A percentile compares a stretch with the other conserved stretches of the same genome.
Conservation (phyloP, 1,140 invertebrate species). For the Nephotettix cincticeps region DNA sequence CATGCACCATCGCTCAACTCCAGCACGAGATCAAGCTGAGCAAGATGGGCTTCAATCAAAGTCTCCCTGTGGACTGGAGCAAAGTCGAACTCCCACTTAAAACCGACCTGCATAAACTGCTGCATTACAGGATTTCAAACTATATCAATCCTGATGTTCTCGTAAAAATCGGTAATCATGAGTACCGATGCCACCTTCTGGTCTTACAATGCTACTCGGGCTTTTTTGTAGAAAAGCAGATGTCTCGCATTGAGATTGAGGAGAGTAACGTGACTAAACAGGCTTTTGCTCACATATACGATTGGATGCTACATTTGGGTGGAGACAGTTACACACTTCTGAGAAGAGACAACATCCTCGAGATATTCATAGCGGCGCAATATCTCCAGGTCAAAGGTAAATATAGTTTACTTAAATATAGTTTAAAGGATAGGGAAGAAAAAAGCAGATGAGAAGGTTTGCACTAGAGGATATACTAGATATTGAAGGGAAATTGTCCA, state of each 20-base stretch:
- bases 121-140: conserved; percentile 54
- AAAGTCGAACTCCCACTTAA: conserved; percentile 55
- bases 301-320: conserved; percentile 68
- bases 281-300: conserved; percentile 67
- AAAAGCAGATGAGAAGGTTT: no score
- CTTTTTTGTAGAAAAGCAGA: conserved; percentile 52
- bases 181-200: conserved; percentile 59
- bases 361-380: conserved; percentile 65
- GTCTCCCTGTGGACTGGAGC: conserved; percentile 54
- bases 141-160: conserved; percentile 55
- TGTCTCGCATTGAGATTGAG: conserved; percentile 53
- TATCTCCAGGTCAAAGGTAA: conserved; percentile 66
- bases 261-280: conserved; percentile 54
- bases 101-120: conserved; percentile 55
- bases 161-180: conserved; percentile 54
- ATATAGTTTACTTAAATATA: no score
- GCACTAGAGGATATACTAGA: no score
- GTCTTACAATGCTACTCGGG: conserved; percentile 59
- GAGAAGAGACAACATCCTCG: conserved; percentile 63
- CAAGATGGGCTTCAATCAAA: conserved; percentile 50
- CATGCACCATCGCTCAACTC: neutral
- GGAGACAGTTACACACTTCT: conserved; percentile 58
- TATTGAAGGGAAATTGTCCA: no score
- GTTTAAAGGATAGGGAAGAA: no score
- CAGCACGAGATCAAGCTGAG: neutral